These are phyloP conservation scores for Drosophila ironensis DNA, from an alignment of 1,140 invertebrate species.

Conservation along the genomic window DNA sequence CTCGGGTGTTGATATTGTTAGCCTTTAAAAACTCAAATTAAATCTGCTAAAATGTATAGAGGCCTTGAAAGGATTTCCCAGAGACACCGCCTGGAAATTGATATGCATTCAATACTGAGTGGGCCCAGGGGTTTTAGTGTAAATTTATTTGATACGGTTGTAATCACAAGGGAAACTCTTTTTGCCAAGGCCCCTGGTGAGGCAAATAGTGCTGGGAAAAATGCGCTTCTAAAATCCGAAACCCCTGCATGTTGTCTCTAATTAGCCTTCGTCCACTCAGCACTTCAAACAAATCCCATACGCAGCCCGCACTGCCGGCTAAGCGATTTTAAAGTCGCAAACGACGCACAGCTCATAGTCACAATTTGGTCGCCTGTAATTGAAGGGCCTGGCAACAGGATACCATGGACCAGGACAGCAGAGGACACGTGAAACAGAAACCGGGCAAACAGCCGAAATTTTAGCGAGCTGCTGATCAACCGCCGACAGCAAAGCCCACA, in stretches of 20 bases:
- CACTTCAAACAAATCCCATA: slow-evolving; percentile 38
- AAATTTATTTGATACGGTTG: too few species aligned
- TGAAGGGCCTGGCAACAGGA: slow-evolving; percentile 36
- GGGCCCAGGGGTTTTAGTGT: too few species aligned
- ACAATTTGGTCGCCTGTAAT: slow-evolving; percentile 59
- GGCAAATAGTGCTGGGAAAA: background rate
- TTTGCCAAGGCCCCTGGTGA: too few species aligned
- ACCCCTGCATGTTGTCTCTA: slow-evolving; percentile 12
- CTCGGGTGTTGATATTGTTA: slow-evolving; percentile 22
- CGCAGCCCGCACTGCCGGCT: slow-evolving; percentile 26
- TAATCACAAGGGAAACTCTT: too few species aligned
- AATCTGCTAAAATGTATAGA: slow-evolving; percentile 18
- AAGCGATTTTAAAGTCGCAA: slow-evolving; percentile 60
- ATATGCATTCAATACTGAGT: background rate
- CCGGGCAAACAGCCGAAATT: slow-evolving; percentile 4
- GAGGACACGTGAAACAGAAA: slow-evolving; percentile 8
- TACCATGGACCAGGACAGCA: background rate
- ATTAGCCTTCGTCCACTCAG: slow-evolving; percentile 43
- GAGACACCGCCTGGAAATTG: background rate
- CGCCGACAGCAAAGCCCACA: slow-evolving; percentile 68
- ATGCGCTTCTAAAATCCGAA: background rate
- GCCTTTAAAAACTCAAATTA: slow-evolving; percentile 21
- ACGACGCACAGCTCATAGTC: slow-evolving; percentile 21
- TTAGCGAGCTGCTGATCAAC: slow-evolving; percentile 46
- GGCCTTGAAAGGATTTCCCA: background rate